Evolutionary conservation across 2,888 invertebrate species (phyloP), one percentile per base, ranked within the genome.

Genomic region (Beris chalybata): DNA sequence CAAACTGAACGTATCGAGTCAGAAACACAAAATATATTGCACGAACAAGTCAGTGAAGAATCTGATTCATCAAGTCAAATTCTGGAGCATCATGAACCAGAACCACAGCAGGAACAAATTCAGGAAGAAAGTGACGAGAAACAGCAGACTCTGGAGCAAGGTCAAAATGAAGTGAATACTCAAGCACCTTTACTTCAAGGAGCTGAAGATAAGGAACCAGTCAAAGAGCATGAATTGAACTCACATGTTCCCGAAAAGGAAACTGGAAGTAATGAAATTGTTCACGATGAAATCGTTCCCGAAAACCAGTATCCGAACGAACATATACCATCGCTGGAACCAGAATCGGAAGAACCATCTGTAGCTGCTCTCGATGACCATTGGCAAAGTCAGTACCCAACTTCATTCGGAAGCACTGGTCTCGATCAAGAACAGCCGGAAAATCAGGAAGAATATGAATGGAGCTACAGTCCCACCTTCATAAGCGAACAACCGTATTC

Each of bases 51-150:
- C 38, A 22, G 22, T 22, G 38, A 38, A 38, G 9, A 38, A 9
- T 9, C 38, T 38, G 38, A 15, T 32, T 44, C 9, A 65, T 31
- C 44, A 64, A 69, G 12, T 12, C 48, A 48, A 48, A 48, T 48
- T n/a, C 52, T 15, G 64, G 61, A 38, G 30, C 15, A 4, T 50
- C 56, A 0, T 4, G 13, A 5, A 52, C 48, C n/a, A 7, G 55
- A 29, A 61, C 67, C 22, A 47, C 63, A 30, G 64, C 64, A 9
- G 22, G 67, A 67, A 30, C 52, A 67, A 5, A 3, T 56, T 22
- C 32, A 15, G 5, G 30, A 69, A 6, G 9, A 30, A 30, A 64
- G 48, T 38, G 50, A 53, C n/a, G 64, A 67, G 6, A 15, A 43
- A 13, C 13, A 13, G 3, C 9, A n/a, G 6, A 43, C 15, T 3